A percentile compares a stretch with the other conserved stretches of the same genome.
Conservation (phyloP, 2,888 invertebrate species). For the Cryptus armator region DNA sequence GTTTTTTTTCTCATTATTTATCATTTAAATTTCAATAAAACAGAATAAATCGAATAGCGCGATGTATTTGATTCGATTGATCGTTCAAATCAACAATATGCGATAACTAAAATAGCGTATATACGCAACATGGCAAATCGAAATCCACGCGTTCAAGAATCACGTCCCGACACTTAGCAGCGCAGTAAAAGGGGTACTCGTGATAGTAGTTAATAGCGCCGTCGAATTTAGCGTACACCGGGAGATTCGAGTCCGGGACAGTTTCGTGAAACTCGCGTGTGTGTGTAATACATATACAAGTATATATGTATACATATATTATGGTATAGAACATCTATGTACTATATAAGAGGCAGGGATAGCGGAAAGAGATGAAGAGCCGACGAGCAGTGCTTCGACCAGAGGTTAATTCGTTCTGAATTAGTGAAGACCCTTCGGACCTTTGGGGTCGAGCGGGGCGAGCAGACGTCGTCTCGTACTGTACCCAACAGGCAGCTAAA, state of each 20-base stretch:
- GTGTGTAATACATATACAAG: background rate
- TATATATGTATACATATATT: background rate
- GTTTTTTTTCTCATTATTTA: background rate
- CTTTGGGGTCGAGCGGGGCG: conserved; percentile 47
- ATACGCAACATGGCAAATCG: background rate
- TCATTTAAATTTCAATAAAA: background rate
- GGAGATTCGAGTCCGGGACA: background rate
- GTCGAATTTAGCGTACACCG: conserved; percentile 26
- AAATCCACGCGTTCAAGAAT: background rate
- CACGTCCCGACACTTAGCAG: background rate
- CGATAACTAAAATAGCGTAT: background rate
- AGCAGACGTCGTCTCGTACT: conserved; percentile 24
- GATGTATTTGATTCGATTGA: too few species aligned
- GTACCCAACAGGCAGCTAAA: conserved; percentile 9
- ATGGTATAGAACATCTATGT: background rate
- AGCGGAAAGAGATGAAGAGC: conserved; percentile 71
- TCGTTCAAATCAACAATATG: background rate
- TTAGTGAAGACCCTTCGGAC: conserved; percentile 69
- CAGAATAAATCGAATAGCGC: background rate
- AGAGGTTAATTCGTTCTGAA: conserved; percentile 74
- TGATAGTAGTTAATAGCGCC: conserved; percentile 31
- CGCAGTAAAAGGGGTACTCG: background rate
- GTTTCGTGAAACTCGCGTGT: background rate
- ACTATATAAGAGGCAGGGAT: conserved; percentile 47
- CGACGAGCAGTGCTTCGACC: conserved; percentile 55